A percentile compares a stretch with the other conserved stretches of the same genome.
Evolutionary conservation across 2,113 vertebrate species (phyloP).

Genomic region (Notarius quadriscutis): DNA sequence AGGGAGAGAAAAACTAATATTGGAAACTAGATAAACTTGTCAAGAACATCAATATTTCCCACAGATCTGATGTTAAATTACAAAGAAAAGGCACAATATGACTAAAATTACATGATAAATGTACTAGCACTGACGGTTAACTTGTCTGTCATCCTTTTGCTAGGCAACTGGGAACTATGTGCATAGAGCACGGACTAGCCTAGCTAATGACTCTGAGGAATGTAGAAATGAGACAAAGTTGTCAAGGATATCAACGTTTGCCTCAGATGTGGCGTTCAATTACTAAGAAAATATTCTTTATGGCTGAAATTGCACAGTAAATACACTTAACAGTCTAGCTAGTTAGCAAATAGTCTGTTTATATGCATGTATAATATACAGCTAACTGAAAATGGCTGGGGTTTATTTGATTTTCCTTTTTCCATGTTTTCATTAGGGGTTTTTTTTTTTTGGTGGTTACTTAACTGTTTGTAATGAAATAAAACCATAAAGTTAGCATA

Average conservation of each 20-base stretch:
- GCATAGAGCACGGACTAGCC: background rate
- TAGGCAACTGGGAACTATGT: background rate
- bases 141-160: background rate
- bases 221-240: background rate
- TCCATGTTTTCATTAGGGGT: background rate
- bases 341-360: background rate
- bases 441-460: background rate
- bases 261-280: background rate
- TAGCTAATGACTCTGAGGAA: background rate
- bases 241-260: background rate
- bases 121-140: background rate
- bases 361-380: background rate
- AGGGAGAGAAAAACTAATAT: too few relatives aligned
- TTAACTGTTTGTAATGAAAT: background rate
- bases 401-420: background rate
- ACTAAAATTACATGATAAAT: background rate
- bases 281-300: background rate
- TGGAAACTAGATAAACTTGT: background rate
- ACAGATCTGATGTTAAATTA: background rate
- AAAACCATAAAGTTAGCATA: background rate
- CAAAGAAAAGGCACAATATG: background rate
- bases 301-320: background rate
- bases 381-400: background rate
- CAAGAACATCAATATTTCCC: background rate
- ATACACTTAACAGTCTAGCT: background rate